Base-by-base conservation (phyloP, 2,113 vertebrate species). In the Toxotes chatareus region DNA sequence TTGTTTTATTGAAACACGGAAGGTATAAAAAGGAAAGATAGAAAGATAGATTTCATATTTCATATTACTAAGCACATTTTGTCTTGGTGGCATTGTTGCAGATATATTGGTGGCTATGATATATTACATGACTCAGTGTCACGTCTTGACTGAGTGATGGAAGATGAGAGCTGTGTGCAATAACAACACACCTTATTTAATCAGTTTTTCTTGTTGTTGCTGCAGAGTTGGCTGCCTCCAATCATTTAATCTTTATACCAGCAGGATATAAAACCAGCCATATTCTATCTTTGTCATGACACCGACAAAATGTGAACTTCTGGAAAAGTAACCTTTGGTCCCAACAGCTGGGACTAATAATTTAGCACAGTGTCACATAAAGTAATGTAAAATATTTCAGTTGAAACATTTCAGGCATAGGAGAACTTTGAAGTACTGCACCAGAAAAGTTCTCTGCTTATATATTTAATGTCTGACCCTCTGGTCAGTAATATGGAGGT, bases 191-290 rank as follows among this genome's bases (percentile, higher is more conserved):
- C 40, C 44, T 75, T 17, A 61, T 76, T 53, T 42, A 14, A 62
- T 70, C 8, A 8, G 57, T 57, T 79, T 59, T 62, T 70, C 42
- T 76, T 56, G 19, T 70, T 63, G 38, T n/a, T 68, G 67, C 80
- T 59, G 42, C 77, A 57, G 59, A 72, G 73, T 14, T 23, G n/a
- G 38, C 53, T 62, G 68, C 76, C 64, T 76, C 47, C 16, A 44
- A 81, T 88, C 73, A 84, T 87, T 88, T 82, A 80, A 86, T 81
- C 61, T 63, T 80, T 5, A 46, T 55, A 55, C 62, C 66, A 36
- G 49, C 65, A 87, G 62, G 17, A 87, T 71, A 56, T 80, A 73
- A 27, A 70, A 73, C 34, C 63, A 59, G 62, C 73, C 32, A 73
- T 89, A 76, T 76, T 84, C 90, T 79, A 83, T 79, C 19, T 12